Percentiles rank a stretch among this genome's conserved stretches.
These are phyloP conservation scores for Diorhabda carinulata DNA, from an alignment of 1,140 invertebrate genomes.

Conservation along the genomic window DNA sequence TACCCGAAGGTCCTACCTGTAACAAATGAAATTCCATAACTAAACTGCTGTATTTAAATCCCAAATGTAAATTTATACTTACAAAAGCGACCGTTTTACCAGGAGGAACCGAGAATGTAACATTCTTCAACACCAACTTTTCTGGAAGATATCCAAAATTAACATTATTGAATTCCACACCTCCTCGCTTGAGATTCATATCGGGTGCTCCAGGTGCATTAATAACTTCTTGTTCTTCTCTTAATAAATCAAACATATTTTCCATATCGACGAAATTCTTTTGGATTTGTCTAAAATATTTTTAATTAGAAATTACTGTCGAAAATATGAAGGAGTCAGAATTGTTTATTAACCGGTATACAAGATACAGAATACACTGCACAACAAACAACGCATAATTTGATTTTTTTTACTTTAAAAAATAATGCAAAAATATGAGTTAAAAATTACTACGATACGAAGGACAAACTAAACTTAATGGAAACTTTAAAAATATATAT, in stretches of 20 bases:
- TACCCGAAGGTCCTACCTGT: slow-evolving; percentile 83
- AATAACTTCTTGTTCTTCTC: slow-evolving; percentile 79
- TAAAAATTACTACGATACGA: too few species aligned
- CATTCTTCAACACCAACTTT: slow-evolving; percentile 73
- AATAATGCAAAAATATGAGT: too few species aligned
- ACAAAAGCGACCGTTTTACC: slow-evolving; percentile 92
- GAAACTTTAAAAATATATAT: too few species aligned
- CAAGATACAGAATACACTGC: too few species aligned
- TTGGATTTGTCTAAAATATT: slow-evolving; percentile 77
- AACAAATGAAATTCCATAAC: neutral
- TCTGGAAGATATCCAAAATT: slow-evolving; percentile 84
- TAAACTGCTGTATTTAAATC: neutral
- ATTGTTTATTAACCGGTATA: too few species aligned
- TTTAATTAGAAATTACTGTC: too few species aligned
- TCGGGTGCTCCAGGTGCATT: slow-evolving; percentile 75
- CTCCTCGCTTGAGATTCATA: slow-evolving; percentile 67
- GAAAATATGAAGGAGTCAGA: too few species aligned
- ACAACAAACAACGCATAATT: too few species aligned
- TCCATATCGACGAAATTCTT: slow-evolving; percentile 99
- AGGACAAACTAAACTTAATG: too few species aligned
- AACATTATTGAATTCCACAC: slow-evolving; percentile 86
- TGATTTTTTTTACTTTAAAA: too few species aligned
- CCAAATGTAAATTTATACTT: slow-evolving; percentile 39
- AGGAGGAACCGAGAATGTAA: slow-evolving; percentile 80
- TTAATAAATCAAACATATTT: slow-evolving; percentile 96